A percentile compares a stretch with the other conserved stretches of the same genome.
phyloP scores from a whole-genome alignment of 2,888 invertebrate species.

The Trypoxylon attenuatum region DNA sequence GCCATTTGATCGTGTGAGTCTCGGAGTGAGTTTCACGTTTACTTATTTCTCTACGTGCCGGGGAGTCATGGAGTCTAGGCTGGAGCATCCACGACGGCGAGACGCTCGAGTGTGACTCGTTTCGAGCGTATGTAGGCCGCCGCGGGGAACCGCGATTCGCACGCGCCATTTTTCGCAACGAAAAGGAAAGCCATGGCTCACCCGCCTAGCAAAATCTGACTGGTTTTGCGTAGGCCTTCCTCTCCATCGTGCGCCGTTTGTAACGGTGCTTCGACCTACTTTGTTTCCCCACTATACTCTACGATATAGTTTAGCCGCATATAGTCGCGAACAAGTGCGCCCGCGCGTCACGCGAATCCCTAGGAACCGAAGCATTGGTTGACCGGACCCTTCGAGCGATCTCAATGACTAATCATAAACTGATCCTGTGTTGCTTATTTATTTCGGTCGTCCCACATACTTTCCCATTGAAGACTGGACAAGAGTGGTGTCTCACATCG shows the following conservation, averaged over 20 bases:
- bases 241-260: conserved; percentile 62
- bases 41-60: conserved; percentile 34
- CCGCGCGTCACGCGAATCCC: conserved; percentile 22
- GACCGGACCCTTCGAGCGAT: conserved; percentile 20
- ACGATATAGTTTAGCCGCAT: conserved; percentile 52
- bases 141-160: conserved; percentile 69
- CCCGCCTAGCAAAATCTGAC: conserved; percentile 65
- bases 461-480: too few species aligned
- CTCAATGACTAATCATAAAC: too few species aligned
- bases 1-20: too few species aligned
- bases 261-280: conserved; percentile 74
- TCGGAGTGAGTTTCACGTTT: conserved; percentile 54
- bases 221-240: conserved; percentile 53
- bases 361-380: too few species aligned
- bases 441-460: too few species aligned
- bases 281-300: conserved; percentile 59
- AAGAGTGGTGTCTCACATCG: too few species aligned
- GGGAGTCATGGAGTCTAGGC: conserved; percentile 26
- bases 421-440: too few species aligned
- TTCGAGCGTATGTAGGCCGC: conserved; percentile 66
- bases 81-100: conserved; percentile 7
- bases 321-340: conserved; percentile 54
- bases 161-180: conserved; percentile 74
- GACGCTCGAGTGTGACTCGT: conserved; percentile 31
- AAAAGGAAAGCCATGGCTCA: conserved; percentile 73